These are phyloP conservation scores for Empidonax traillii DNA, from an alignment of 2,113 vertebrate species.

Conservation along the genomic window DNA sequence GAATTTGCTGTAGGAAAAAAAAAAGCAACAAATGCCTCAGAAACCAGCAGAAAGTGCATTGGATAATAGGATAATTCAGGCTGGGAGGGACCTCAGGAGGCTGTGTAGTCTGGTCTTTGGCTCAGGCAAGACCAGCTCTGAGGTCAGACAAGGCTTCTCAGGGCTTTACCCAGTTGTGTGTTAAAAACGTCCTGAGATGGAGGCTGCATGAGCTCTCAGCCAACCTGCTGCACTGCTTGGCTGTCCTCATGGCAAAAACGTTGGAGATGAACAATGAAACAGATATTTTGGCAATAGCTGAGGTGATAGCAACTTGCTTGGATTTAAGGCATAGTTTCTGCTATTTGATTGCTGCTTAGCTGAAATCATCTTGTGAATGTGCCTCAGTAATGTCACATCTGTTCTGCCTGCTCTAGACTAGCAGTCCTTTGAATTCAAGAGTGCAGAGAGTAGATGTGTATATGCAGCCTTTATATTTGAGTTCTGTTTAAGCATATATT, in stretches of 20 bases:
- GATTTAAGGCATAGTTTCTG: background rate
- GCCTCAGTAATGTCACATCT: background rate
- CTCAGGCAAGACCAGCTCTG: background rate
- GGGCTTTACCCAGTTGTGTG: background rate
- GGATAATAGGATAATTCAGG: background rate
- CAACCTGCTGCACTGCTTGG: background rate
- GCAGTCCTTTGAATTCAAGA: background rate
- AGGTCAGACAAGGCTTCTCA: background rate
- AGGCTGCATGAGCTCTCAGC: fast-evolving
- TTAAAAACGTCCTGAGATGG: background rate
- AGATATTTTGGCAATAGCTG: background rate
- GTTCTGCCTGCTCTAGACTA: background rate
- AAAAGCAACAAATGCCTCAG: background rate
- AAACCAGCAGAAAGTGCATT: background rate
- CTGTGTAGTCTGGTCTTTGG: background rate
- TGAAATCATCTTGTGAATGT: background rate
- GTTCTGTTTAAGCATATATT: background rate
- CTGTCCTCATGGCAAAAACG: background rate
- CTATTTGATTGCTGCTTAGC: background rate
- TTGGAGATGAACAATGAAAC: background rate
- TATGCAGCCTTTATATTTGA: background rate
- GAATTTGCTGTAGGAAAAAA: background rate
- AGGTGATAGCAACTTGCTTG: fast-evolving
- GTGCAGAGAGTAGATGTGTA: background rate
- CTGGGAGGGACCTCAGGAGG: background rate